phyloP scores from a whole-genome alignment of 1,140 invertebrate genomes.

The Hyphantria cunea region DNA sequence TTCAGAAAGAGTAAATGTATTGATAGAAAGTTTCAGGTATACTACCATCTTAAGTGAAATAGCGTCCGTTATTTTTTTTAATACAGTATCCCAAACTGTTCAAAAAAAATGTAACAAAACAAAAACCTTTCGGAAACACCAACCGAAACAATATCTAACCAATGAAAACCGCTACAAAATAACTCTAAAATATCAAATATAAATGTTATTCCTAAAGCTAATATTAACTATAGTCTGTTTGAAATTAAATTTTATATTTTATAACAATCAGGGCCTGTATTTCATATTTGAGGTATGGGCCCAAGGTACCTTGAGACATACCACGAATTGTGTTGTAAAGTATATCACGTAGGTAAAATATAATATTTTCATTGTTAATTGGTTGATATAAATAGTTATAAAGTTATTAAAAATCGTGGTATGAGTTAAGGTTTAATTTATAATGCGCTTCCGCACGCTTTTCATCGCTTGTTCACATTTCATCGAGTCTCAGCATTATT shows the following conservation, averaged over 20 bases:
- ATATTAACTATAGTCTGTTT: not conserved
- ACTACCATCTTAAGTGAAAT: no score
- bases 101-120: no score
- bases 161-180: not conserved
- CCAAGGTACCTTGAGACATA: not conserved
- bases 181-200: not conserved
- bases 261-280: not conserved
- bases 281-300: not conserved
- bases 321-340: not conserved
- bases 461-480: slow-evolving; percentile 37
- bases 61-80: no score
- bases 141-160: not conserved
- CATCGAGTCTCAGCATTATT: slow-evolving; percentile 2
- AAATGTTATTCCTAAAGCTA: not conserved
- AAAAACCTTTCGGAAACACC: not conserved
- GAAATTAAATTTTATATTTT: not conserved
- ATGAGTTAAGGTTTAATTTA: slow-evolving; percentile 4
- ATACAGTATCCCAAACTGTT: no score
- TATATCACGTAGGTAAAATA: not conserved
- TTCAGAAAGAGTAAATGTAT: no score
- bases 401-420: not conserved
- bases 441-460: slow-evolving; percentile 54
- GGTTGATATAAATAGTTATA: not conserved
- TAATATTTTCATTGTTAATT: not conserved
- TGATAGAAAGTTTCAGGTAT: no score